Evolutionary conservation across 2,888 invertebrate genomes (phyloP).

Genomic region (Phorcus lineatus): DNA sequence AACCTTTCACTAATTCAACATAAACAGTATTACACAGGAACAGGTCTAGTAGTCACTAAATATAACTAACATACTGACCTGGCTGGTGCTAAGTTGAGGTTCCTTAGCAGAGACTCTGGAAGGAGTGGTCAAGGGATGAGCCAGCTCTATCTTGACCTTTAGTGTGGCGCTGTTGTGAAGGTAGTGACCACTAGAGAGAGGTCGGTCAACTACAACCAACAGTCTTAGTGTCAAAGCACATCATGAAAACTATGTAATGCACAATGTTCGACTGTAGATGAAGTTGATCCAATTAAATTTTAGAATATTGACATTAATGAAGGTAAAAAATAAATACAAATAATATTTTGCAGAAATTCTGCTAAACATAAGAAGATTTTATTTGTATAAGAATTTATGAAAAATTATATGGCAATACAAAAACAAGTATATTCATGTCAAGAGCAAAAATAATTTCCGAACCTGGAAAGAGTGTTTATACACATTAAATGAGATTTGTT

Average conservation of each 20-base stretch:
- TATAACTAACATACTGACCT: constrained; percentile 53
- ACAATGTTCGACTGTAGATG: too few species aligned
- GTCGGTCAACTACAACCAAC: constrained; percentile 58
- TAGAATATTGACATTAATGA: too few species aligned
- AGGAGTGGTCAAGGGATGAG: constrained; percentile 67
- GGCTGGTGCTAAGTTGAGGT: constrained; percentile 51
- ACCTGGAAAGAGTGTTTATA: too few species aligned
- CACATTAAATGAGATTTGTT: too few species aligned
- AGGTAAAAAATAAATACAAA: not conserved
- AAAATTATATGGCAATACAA: not conserved
- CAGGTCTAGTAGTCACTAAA: too few species aligned
- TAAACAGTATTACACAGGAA: too few species aligned
- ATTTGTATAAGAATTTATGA: not conserved
- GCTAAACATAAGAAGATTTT: not conserved
- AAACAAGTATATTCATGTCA: too few species aligned
- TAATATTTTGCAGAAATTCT: not conserved
- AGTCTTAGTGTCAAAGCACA: too few species aligned
- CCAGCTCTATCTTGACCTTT: constrained; percentile 72
- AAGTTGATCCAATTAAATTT: too few species aligned
- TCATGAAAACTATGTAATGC: too few species aligned
- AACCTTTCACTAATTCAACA: too few species aligned
- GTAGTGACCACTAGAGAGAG: constrained; percentile 70
- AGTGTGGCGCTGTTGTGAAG: constrained; percentile 64
- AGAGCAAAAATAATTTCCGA: too few species aligned
- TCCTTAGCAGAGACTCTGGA: constrained; percentile 59